Evolutionary conservation across 2,797 vertebrate genomes (phyloP).

Genomic region (Sebastes steindachneri): DNA sequence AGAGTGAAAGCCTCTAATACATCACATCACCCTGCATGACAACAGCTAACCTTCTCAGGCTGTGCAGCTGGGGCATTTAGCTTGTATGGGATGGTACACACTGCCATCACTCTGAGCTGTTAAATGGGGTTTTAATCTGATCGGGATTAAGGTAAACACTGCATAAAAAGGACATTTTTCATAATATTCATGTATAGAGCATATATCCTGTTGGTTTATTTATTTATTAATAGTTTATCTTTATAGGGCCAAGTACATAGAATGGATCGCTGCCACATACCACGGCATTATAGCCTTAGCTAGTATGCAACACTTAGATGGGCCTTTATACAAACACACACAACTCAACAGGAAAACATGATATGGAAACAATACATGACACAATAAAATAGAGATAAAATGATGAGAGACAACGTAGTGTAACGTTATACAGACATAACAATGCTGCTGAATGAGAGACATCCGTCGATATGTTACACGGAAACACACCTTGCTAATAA

Average conservation of each 20-base stretch:
- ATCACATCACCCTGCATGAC: slow-evolving; percentile 45
- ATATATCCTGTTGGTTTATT: neutral
- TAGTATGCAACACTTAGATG: neutral
- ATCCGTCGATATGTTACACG: too few species aligned
- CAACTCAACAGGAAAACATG: neutral
- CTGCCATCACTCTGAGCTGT: neutral
- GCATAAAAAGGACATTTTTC: neutral
- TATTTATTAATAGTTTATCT: neutral
- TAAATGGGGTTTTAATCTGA: neutral
- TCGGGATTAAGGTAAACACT: neutral
- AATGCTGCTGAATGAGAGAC: too few species aligned
- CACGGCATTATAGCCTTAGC: neutral
- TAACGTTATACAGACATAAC: too few species aligned
- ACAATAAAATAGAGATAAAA: neutral
- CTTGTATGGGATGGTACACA: neutral
- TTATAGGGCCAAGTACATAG: neutral
- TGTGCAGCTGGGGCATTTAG: slow-evolving; percentile 10
- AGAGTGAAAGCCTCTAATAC: slow-evolving; percentile 47
- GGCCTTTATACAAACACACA: neutral
- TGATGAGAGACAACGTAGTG: too few species aligned
- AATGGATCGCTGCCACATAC: neutral
- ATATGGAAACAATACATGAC: neutral
- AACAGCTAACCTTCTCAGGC: slow-evolving; percentile 33
- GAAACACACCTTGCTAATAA: too few species aligned
- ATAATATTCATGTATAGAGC: neutral